Base-by-base conservation (phyloP, 2,888 invertebrate species). In the Drosophila kanekoi region DNA sequence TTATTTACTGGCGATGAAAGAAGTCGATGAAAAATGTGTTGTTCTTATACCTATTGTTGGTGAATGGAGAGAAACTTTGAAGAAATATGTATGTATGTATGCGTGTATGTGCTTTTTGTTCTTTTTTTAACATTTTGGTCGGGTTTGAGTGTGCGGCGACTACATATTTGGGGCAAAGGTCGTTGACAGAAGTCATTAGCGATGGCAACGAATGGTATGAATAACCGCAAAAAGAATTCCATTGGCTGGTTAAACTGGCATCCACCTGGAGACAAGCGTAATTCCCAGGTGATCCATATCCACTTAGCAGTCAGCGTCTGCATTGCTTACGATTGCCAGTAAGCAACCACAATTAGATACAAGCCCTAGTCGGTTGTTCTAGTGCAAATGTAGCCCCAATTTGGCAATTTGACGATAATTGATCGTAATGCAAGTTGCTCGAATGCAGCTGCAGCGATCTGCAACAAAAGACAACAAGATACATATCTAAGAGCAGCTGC, bases 121-220 rank as follows among this genome's bases (percentile, higher is more conserved):
- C n/a, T n/a, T 9, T 35, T 41, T 44, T 45, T 16, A 18, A 33
- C 37, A 56, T 72, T 18, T 62, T 64, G 58, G 63, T 49, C 70
- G 62, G 54, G 64, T 76, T 79, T 77, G 72, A 72, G 61, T 53
- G 45, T 61, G 56, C 64, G 28, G 8, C 28, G 8, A 28, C 58
- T 58, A 72, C 69, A 54, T 69, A 80, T 80, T 72, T 80, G 68
- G 83, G 60, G 41, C 80, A 75, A 82, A 80, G 77, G 77, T 82
- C 80, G 80, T 80, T 82, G 75, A 80, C 78, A 81, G 75, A 66
- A 76, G 62, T 61, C 60, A 40, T 23, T 57, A 57, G 45, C 61
- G 48, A 40, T 63, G 11, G 14, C 35, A 37, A 13, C 63, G 59
- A 79, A 79, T 74, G 73, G 74, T 59, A 43, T 45, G n/a, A 52